Conservation (phyloP, 2,113 vertebrate genomes). For the Colossoma macropomum region DNA sequence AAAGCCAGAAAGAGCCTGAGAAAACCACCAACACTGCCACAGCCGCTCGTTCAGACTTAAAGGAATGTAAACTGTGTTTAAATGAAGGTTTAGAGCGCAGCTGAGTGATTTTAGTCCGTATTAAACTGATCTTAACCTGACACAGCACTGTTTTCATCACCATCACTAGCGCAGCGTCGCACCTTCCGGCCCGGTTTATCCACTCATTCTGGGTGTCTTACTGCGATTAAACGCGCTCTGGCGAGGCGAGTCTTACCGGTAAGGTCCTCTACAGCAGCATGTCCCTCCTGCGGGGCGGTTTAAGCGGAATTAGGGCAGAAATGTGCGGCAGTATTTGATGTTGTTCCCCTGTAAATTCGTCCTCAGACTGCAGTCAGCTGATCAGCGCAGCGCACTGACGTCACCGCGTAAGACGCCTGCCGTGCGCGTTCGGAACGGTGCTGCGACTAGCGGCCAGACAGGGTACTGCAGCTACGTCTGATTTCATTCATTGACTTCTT, state of each 20-base stretch:
- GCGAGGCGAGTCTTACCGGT: background rate
- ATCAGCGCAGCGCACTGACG: background rate
- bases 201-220: background rate
- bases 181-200: background rate
- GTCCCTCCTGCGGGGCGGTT: background rate
- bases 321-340: background rate
- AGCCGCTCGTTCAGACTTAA: too few species aligned
- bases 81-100: too few species aligned
- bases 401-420: background rate
- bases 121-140: too few species aligned
- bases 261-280: background rate
- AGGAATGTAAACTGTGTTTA: too few species aligned
- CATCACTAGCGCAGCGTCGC: background rate
- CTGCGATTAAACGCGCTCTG: background rate
- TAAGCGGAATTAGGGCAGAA: background rate
- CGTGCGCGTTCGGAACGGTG: background rate
- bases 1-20: too few species aligned
- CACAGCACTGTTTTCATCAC: background rate
- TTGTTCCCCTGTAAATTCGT: background rate
- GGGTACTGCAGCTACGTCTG: background rate
- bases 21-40: too few species aligned
- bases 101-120: too few species aligned
- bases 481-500: background rate
- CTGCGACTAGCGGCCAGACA: background rate
- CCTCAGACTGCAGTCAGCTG: conserved; percentile 2